Base-by-base conservation (phyloP, 2,888 invertebrate species). In the Syrphus vitripennis region DNA sequence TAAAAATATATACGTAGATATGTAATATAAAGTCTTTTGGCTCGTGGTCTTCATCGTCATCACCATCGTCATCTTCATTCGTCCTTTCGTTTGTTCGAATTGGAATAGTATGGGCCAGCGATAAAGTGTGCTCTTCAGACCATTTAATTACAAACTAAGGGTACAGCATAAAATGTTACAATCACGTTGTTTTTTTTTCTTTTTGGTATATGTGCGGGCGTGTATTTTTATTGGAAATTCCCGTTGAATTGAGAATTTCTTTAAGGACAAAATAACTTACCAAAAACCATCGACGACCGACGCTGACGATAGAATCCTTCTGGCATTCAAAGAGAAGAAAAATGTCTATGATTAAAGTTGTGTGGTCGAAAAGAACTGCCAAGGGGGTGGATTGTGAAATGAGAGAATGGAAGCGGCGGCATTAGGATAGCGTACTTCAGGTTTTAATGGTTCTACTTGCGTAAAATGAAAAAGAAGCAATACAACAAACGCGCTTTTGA, bases 121-220 rank as follows among this genome's bases (percentile, higher is more conserved):
- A 84, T 84, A 76, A 80, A 84, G 75, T 80, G 42, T 37, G 59
- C 80, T 76, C 70, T 65, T 59, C 75, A 63, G 53, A 76, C 59
- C 75, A 76, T 80, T 84, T 84, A 80, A 84, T 84, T 80, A 80
- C 71, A 53, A 76, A 75, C 55, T 71, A 50, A 50, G 19, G 59
- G 37, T 10, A 24, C 34, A 70, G 24, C 34, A 75, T 71, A 75
- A 80, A 76, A 75, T 19, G 57, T 50, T 71, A 76, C 67, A 59
- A 67, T 53, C 21, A 42, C 63, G 34, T 45, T 42, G 59, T 16
- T 16, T 31, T 7, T 9, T 55, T 29, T 29, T 9, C 9, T 4
- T 50, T 12, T 26, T 16, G n/a, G 16, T 40, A 5, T n/a, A 3
- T 65, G 29, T 45, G 16, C 45, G 63, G 16, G 14, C 26, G 4